These are phyloP conservation scores for Amblyornis subalaris DNA, from an alignment of 2,113 vertebrate species.

Conservation along the genomic window DNA sequence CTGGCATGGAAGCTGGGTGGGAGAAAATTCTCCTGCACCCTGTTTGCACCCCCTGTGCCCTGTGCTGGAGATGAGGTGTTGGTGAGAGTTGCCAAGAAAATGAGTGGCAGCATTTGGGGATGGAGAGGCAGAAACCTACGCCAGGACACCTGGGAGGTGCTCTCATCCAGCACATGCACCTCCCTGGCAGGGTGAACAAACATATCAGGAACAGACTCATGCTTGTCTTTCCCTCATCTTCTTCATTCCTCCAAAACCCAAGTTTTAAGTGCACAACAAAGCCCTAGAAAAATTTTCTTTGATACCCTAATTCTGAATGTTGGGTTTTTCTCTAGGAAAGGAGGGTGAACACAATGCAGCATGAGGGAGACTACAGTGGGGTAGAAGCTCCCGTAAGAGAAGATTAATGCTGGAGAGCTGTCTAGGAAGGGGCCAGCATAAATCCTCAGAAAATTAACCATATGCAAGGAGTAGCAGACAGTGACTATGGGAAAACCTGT, in stretches of 20 bases:
- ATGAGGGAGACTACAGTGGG: not conserved
- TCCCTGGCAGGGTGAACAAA: not conserved
- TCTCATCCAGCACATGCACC: not conserved
- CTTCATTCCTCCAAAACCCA: not conserved
- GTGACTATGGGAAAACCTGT: slow-evolving; percentile 68
- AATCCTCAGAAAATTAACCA: slow-evolving; percentile 55
- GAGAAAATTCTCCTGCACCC: slow-evolving; percentile 1
- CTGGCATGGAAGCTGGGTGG: not conserved
- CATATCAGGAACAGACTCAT: not conserved
- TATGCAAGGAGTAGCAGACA: slow-evolving; percentile 62
- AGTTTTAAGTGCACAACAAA: not conserved
- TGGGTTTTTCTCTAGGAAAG: not conserved
- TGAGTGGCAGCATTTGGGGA: not conserved
- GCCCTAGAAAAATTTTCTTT: not conserved
- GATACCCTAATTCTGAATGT: not conserved
- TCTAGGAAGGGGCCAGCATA: not conserved
- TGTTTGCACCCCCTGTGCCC: not conserved
- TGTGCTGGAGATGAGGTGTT: not conserved
- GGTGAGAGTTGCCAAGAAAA: not conserved
- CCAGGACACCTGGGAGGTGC: slow-evolving; percentile 8
- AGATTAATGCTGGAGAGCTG: not conserved
- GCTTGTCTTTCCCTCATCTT: not conserved
- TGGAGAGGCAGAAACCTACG: not conserved
- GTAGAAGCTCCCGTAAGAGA: not conserved
- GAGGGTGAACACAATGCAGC: not conserved